These are phyloP conservation scores for Spongilla lacustris DNA, from an alignment of 37 sponge, comb jelly and placozoan species.

Conservation along the genomic window DNA sequence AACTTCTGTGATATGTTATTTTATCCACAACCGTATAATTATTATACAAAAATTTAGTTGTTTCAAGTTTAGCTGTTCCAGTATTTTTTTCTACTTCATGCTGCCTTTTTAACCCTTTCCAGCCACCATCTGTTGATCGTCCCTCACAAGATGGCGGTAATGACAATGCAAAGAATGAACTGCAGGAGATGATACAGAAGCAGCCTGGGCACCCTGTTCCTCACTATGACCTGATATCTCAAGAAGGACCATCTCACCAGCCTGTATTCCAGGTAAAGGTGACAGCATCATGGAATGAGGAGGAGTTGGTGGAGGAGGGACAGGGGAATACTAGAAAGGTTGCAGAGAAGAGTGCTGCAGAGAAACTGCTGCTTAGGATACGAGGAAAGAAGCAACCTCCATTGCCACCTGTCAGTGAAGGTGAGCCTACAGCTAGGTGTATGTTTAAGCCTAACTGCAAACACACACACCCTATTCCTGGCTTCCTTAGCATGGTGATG, in stretches of 20 bases:
- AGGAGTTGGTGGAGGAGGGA: conserved; percentile 16
- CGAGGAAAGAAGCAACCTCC: background rate
- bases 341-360: conserved; percentile 48
- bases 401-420: background rate
- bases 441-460: too few species aligned
- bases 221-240: background rate
- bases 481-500: too few species aligned
- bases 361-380: conserved; percentile 45
- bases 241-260: background rate
- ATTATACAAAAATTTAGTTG: too few species aligned
- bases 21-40: too few species aligned
- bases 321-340: conserved; percentile 42
- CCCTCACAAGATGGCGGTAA: background rate
- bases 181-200: conserved; percentile 26
- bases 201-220: background rate
- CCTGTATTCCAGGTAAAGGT: background rate
- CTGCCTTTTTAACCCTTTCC: too few species aligned
- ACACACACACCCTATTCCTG: too few species aligned
- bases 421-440: background rate
- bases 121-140: too few species aligned
- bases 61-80: too few species aligned
- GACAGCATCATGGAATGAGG: conserved; percentile 7
- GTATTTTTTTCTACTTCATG: too few species aligned
- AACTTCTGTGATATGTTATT: too few species aligned
- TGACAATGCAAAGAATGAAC: conserved; percentile 25